Conservation (phyloP, 2,113 vertebrate genomes). For the Dryoscopus gambensis region DNA sequence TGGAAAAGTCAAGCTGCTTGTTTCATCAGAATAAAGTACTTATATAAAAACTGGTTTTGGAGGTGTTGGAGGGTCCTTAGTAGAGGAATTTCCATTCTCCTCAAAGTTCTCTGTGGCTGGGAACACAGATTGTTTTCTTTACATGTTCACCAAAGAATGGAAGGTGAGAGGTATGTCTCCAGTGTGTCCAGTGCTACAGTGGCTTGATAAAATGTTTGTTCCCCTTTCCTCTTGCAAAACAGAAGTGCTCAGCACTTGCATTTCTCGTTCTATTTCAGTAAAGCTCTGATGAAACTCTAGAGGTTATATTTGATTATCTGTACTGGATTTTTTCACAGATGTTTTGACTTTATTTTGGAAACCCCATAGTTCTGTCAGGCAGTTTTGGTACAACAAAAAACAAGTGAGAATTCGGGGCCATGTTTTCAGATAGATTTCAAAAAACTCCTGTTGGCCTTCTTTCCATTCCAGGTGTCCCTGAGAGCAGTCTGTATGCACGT, state of each 20-base stretch:
- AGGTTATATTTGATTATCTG: neutral
- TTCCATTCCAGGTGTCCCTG: neutral
- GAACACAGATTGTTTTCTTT: neutral
- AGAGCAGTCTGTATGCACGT: accelerated
- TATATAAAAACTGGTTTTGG: neutral
- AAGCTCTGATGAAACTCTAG: neutral
- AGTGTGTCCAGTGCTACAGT: neutral
- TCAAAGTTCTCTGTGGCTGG: neutral
- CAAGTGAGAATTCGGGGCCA: neutral
- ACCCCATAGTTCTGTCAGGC: neutral
- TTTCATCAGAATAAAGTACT: neutral
- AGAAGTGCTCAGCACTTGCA: neutral
- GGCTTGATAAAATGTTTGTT: neutral
- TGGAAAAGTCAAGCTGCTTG: neutral
- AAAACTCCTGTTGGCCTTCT: neutral
- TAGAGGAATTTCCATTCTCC: neutral
- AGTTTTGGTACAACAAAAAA: neutral
- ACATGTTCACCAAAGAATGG: accelerated
- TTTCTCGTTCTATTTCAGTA: neutral
- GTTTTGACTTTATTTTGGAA: neutral
- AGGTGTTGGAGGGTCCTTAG: neutral
- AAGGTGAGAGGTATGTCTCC: neutral
- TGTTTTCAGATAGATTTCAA: neutral
- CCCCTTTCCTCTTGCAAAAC: neutral
- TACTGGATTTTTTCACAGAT: neutral